phyloP scores from a whole-genome alignment of 2,113 vertebrate species.

The Phrynosoma platyrhinos region DNA sequence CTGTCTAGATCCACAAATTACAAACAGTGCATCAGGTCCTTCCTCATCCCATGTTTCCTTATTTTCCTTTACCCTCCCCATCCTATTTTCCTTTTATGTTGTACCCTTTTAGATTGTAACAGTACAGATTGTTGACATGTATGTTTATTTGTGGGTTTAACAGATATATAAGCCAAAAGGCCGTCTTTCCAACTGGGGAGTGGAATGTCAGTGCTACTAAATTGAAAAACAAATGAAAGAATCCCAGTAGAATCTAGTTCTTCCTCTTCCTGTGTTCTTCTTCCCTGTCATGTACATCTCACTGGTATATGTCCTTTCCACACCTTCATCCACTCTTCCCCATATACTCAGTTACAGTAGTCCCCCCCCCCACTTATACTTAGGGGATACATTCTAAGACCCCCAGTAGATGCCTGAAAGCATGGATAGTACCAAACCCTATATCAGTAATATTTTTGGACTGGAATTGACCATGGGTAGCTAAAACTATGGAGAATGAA shows the following conservation, averaged over 20 bases:
- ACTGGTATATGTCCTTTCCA: no score
- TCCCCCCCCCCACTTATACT: no score
- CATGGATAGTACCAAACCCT: no score
- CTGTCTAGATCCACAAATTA: constrained; percentile 51
- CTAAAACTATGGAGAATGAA: no score
- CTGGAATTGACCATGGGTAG: no score
- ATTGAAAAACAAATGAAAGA: not conserved
- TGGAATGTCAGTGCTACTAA: not conserved
- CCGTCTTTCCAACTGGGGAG: not conserved
- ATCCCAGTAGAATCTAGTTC: not conserved
- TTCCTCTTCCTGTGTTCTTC: not conserved
- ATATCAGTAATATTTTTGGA: no score
- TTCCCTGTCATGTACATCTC: not conserved
- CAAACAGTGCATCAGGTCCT: constrained; percentile 12
- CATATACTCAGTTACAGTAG: no score
- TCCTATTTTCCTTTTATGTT: not conserved
- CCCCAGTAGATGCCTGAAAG: no score
- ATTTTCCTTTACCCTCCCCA: not conserved
- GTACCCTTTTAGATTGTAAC: not conserved
- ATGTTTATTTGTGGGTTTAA: no score
- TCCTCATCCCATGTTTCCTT: not conserved
- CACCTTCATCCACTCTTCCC: not conserved
- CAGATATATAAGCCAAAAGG: no score
- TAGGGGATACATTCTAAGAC: no score
- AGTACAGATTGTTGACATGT: not conserved